Base-by-base conservation (phyloP, 2,797 vertebrate genomes). In the Mormyrops attenuatus region DNA sequence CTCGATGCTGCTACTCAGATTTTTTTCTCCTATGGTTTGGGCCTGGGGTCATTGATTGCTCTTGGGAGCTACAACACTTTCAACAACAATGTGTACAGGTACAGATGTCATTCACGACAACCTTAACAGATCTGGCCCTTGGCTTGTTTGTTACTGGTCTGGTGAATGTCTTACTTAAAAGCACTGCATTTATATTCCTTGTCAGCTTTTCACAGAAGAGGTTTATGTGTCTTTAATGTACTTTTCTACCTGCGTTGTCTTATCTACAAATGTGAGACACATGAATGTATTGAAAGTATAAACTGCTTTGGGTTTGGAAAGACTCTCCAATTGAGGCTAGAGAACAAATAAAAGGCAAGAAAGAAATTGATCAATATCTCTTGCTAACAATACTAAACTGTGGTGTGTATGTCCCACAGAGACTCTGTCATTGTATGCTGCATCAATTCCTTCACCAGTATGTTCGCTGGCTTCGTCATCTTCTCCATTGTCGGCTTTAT, bases 401-500 rank as follows among this genome's bases (percentile, higher is more conserved):
- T 69, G 38, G 53, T 69, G 22, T 88, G 87, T 95, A 92, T 92
- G 92, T 91, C 94, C 92, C 92, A 92, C 96, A 99, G 98, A 96
- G 98, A 99, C 94, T 98, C 98, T 89, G 90, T 99, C 94, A 98
- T 99, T 92, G 98, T 99, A 92, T 99, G 98, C 96, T 98, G 98
- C 95, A 98, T 99, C 95, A 99, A 99, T 92, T 99, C 98, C 89
- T 97, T 97, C 94, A 99, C 98, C 91, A 99, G 98, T 94, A 99
- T 99, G 98, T 99, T 99, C n/a, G 98, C 98, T 4, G 98, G 98
- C 92, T 97, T 99, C 93, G 98, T 99, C 95, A 99, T 99, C 96
- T 99, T 99, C 96, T 99, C 98, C 93, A 99, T 99, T 90, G 98
- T 99, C 92, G 98, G 98, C 93, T 99, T 99, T 95, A 99, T 99